Percentiles rank a stretch among this genome's conserved stretches.
phyloP scores from a whole-genome alignment of 2,888 invertebrate genomes.

The Stenotaenia linearis region DNA sequence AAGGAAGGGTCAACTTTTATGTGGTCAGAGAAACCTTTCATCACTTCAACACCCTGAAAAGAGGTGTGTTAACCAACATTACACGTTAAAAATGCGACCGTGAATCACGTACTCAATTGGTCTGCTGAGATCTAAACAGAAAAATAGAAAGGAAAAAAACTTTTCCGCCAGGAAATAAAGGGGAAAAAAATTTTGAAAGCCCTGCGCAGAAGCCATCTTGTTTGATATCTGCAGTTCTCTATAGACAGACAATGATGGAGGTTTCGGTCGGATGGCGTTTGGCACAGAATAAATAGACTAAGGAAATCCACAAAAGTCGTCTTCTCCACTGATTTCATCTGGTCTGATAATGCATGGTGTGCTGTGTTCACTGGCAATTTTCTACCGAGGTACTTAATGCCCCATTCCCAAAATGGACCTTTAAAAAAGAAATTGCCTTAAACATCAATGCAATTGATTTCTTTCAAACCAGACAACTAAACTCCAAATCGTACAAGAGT shows the following conservation, averaged over 20 bases:
- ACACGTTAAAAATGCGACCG: not conserved
- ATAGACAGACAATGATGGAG: not conserved
- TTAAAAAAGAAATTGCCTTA: not conserved
- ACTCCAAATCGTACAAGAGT: constrained; percentile 2
- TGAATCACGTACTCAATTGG: constrained; percentile 1
- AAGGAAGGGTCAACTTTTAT: too few species aligned
- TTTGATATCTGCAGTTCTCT: not conserved
- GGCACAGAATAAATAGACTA: constrained; percentile 2
- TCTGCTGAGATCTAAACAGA: not conserved
- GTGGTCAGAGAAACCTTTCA: not conserved
- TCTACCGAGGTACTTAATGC: not conserved
- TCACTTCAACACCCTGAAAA: not conserved
- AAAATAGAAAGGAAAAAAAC: not conserved
- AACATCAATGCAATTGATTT: constrained; percentile 7
- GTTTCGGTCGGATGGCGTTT: constrained; percentile 5
- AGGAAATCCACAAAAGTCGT: constrained; percentile 7
- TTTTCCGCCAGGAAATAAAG: not conserved
- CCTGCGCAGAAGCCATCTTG: not conserved
- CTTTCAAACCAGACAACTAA: not conserved
- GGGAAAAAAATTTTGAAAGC: not conserved
- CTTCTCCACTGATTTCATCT: constrained; percentile 21
- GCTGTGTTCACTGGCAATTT: not conserved
- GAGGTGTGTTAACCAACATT: not conserved
- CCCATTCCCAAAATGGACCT: not conserved
- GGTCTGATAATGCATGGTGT: not conserved